Evolutionary conservation across 2,113 vertebrate genomes (phyloP).

Genomic region (Pseudonaja textilis): DNA sequence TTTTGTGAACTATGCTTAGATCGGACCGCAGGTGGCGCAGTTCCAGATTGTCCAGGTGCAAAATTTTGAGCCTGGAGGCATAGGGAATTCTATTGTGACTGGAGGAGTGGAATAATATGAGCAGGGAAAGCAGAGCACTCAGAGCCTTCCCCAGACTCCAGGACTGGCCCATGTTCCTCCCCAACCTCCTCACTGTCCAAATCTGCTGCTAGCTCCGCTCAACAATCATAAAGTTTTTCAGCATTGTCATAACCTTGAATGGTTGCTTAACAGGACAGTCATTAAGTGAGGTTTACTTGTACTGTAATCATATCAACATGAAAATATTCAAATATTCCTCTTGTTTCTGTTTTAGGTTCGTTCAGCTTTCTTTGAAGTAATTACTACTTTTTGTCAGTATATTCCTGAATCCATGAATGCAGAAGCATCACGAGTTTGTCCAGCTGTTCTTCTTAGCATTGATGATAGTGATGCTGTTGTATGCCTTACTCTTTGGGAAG

Average conservation of each 20-base stretch:
- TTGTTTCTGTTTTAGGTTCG: constrained; percentile 74
- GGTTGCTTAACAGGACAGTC: not conserved
- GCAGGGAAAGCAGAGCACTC: not conserved
- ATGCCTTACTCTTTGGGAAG: constrained; percentile 90
- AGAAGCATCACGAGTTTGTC: constrained; percentile 82
- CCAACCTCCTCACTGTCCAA: too few species aligned
- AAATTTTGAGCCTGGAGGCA: too few species aligned
- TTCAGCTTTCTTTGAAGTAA: constrained; percentile 89
- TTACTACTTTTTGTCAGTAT: constrained; percentile 83
- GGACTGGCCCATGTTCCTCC: too few species aligned
- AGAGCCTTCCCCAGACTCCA: too few species aligned
- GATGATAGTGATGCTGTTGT: constrained; percentile 91
- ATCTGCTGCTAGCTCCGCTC: too few species aligned
- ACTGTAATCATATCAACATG: not conserved
- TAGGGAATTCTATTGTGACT: too few species aligned
- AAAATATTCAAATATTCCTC: constrained; percentile 8
- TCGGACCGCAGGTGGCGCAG: too few species aligned
- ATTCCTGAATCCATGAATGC: constrained; percentile 77
- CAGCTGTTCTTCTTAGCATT: constrained; percentile 86
- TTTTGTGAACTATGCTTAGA: too few species aligned
- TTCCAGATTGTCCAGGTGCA: too few species aligned
- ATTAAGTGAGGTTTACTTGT: not conserved
- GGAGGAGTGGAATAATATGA: not conserved
- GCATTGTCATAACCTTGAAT: not conserved
- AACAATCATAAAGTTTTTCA: not conserved